Evolutionary conservation across 2,888 invertebrate genomes (phyloP), one percentile per base, ranked within the genome.

Genomic region (Liopterus haemorrhoidalis): DNA sequence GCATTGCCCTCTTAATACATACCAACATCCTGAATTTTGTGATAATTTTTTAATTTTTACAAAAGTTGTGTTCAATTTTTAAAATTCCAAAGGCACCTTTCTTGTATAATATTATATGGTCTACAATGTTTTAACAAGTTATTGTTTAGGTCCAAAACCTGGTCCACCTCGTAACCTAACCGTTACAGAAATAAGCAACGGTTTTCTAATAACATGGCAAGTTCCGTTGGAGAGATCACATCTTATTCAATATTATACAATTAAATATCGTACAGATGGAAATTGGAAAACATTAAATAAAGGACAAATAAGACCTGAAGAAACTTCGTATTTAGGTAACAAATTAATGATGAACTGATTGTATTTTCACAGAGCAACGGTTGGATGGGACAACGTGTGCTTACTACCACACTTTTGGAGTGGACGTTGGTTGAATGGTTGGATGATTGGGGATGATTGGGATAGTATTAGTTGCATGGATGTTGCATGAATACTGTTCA

Each of bases 141-240:
- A 6, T 19, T 45, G 50, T 59, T 21, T 64, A 93, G 94, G 93
- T 69, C 92, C 93, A 47, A 86, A 86, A 70, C 93, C 96, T 39
- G 86, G 89, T 59, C 83, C 87, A 36, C 94, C 95, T 20, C 79
- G 86, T 55, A 94, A 95, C 70, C 75, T 95, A 57, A 87, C 91
- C 41, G 88, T 93, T 51, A 84, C 85, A 37, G 90, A 91, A 71
- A 82, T 89, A 54, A 82, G 84, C 67, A 89, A 90, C 67, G 91
- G 90, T 54, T 90, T 93, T 70, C 78, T 88, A 56, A 88, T 94
- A 66, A 82, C 87, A 59, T 93, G 92, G 93, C 83, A 85, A 70
- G 79, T 82, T 58, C 92, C 92, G 19, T 63, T 82, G 56, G 90
- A 92, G 66, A 78, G 82, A 56, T 79, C 84, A 41, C 79, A 84